Percentiles rank a stretch among this genome's conserved stretches.
Evolutionary conservation across 2,113 vertebrate genomes (phyloP).

Genomic region (Micronycteris hirsuta): DNA sequence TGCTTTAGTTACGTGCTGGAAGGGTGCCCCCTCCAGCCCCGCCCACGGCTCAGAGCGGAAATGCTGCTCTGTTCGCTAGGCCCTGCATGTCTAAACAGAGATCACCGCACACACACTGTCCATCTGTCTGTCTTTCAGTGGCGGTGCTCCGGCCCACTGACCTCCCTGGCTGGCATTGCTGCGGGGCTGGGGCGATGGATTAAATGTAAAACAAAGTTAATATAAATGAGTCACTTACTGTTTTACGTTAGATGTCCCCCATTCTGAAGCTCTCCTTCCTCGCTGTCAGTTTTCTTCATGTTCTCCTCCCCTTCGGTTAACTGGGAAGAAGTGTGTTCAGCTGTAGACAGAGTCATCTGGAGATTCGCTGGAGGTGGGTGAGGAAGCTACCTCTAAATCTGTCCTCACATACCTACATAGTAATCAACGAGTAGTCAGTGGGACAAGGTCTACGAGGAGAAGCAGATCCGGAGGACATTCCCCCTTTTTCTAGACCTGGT

Average conservation of each 20-base stretch:
- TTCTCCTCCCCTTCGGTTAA: neutral
- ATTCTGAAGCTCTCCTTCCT: neutral
- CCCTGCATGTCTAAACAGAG: neutral
- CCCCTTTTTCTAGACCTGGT: neutral
- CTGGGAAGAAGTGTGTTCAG: neutral
- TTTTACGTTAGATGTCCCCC: neutral
- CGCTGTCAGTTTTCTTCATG: neutral
- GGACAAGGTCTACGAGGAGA: no score
- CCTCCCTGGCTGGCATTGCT: neutral
- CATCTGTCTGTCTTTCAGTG: neutral
- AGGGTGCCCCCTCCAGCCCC: neutral
- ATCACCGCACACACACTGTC: neutral
- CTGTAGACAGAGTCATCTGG: no score
- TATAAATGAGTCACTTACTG: neutral
- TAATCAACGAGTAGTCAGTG: no score
- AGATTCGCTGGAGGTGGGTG: no score
- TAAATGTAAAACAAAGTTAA: neutral
- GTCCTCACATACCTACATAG: no score
- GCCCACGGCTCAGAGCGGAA: neutral
- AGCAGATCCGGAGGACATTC: no score
- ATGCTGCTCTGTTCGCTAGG: neutral
- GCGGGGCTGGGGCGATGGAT: neutral
- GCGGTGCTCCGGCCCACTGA: neutral
- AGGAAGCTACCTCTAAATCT: no score
- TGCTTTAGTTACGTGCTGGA: neutral